These are phyloP conservation scores for Lasioglossum calceatum DNA, from an alignment of 2,888 invertebrate genomes.

Conservation along the genomic window DNA sequence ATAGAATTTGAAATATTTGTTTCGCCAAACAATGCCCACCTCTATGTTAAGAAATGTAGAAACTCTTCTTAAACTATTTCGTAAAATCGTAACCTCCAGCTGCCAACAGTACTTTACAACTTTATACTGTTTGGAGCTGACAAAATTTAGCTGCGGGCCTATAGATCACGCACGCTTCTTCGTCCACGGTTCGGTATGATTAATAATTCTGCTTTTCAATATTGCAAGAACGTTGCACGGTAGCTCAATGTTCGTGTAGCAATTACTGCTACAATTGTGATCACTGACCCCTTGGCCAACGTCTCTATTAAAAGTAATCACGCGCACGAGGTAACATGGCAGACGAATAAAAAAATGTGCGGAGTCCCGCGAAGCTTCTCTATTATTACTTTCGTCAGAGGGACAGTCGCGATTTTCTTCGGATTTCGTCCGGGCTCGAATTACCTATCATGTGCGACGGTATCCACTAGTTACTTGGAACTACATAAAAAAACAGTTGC, in stretches of 20 bases:
- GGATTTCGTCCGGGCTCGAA: not conserved
- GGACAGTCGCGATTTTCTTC: not conserved
- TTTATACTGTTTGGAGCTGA: not conserved
- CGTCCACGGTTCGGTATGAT: not conserved
- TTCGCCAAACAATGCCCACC: no score
- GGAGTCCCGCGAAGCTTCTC: no score
- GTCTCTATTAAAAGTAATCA: constrained; percentile 1
- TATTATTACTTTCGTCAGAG: not conserved
- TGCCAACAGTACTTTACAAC: not conserved
- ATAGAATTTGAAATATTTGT: no score
- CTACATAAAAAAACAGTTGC: not conserved
- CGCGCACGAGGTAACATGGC: not conserved
- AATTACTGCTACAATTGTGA: not conserved
- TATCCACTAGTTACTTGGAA: not conserved
- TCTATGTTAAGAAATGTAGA: no score
- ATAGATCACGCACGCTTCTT: not conserved
- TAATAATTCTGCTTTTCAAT: not conserved
- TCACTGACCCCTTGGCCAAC: not conserved
- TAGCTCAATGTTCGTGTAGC: not conserved
- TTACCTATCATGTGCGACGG: not conserved
- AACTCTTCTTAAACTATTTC: no score
- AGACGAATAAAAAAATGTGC: not conserved
- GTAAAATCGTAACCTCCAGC: no score
- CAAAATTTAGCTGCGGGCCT: not conserved
- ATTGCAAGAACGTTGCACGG: not conserved